These are phyloP conservation scores for Drosophila kohkoa DNA, from an alignment of 1,140 invertebrate species.

Conservation along the genomic window DNA sequence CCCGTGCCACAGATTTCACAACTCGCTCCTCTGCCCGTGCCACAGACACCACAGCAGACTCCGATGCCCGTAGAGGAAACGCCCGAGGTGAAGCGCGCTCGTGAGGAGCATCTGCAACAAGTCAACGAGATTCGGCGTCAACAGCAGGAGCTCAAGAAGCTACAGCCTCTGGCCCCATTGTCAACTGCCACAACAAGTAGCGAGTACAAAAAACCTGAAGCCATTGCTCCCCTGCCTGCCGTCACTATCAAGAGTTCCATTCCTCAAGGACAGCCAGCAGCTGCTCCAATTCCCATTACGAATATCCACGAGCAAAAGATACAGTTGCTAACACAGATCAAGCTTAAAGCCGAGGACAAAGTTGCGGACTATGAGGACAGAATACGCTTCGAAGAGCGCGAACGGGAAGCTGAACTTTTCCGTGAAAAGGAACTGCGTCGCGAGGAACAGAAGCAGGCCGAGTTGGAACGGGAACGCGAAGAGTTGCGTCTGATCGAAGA, in stretches of 20 bases:
- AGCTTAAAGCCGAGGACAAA: slow-evolving; percentile 59
- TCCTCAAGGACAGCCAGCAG: background rate
- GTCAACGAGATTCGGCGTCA: slow-evolving; percentile 52
- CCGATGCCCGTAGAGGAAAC: slow-evolving; percentile 57
- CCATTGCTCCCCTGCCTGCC: background rate
- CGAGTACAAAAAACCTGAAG: background rate
- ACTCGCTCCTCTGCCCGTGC: too few species aligned
- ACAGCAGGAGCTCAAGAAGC: slow-evolving; percentile 7
- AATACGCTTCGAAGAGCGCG: slow-evolving; percentile 58
- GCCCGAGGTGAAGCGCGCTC: slow-evolving; percentile 65
- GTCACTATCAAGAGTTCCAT: slow-evolving; percentile 16
- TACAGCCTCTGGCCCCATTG: slow-evolving; percentile 28
- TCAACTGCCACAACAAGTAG: slow-evolving; percentile 20
- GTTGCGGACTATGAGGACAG: slow-evolving; percentile 58
- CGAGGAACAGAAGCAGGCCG: slow-evolving; percentile 53
- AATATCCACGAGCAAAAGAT: slow-evolving; percentile 63
- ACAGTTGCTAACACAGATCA: slow-evolving; percentile 51
- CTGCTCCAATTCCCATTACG: slow-evolving; percentile 5
- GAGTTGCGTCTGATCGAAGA: slow-evolving; percentile 59
- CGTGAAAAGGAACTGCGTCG: slow-evolving; percentile 56
- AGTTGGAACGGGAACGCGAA: slow-evolving; percentile 57
- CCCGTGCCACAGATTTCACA: too few species aligned
- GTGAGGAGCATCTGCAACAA: slow-evolving; percentile 71
- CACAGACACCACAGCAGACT: too few species aligned
- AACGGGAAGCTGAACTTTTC: slow-evolving; percentile 47